phyloP scores from a whole-genome alignment of 2,113 vertebrate species.

The Scolopax mira region DNA sequence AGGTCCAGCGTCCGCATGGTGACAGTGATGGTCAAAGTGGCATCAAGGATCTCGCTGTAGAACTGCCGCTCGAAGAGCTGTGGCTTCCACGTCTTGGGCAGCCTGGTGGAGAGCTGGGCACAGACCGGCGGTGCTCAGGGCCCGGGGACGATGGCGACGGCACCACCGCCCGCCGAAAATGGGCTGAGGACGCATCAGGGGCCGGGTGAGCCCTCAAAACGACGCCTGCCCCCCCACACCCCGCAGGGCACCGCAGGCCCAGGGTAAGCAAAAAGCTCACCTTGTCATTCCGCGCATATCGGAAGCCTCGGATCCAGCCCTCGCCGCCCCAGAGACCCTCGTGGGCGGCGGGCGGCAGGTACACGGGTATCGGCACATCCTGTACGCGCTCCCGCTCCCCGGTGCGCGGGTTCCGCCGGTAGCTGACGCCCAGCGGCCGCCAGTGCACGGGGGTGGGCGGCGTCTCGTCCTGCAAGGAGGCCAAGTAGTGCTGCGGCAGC shows the following conservation, averaged over 20 bases:
- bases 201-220: too few species aligned
- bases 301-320: constrained; percentile 85
- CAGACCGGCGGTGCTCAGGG: fast-evolving
- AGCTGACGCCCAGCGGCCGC: constrained; percentile 78
- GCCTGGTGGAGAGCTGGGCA: constrained; percentile 79
- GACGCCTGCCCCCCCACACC: neutral
- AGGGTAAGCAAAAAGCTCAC: constrained; percentile 53
- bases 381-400: constrained; percentile 85
- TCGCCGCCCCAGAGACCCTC: constrained; percentile 92
- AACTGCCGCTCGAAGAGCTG: constrained; percentile 86
- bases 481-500: constrained; percentile 86
- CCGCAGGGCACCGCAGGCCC: fast-evolving
- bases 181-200: neutral
- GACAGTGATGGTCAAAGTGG: constrained; percentile 82
- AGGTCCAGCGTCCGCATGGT: constrained; percentile 88
- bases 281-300: constrained; percentile 87
- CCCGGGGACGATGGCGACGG: neutral
- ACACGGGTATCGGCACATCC: constrained; percentile 84
- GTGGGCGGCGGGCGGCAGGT: constrained; percentile 83
- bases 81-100: constrained; percentile 90
- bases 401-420: constrained; percentile 75
- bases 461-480: constrained; percentile 65
- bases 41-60: constrained; percentile 94
- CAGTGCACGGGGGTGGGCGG: constrained; percentile 85
- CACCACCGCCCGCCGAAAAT: fast-evolving